These are phyloP conservation scores for Prenolepis imparis DNA, from an alignment of 2,888 invertebrate species.

Conservation along the genomic window DNA sequence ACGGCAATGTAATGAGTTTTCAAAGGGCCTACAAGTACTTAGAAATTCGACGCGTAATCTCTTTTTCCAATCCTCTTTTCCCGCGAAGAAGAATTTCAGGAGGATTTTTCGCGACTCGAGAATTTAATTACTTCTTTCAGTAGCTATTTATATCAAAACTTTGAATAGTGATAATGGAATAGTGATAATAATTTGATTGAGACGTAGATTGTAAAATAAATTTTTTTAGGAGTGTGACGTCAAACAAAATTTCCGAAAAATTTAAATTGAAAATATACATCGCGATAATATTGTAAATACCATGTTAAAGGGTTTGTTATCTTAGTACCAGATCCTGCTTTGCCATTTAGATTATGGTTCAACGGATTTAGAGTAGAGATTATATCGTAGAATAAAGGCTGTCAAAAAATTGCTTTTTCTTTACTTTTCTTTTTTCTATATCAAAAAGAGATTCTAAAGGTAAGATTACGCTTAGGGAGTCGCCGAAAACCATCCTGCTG, in stretches of 20 bases:
- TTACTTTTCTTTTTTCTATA: background rate
- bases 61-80: constrained; percentile 1
- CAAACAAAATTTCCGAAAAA: background rate
- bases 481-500: background rate
- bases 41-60: constrained; percentile 9
- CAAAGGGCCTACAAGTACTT: constrained; percentile 6
- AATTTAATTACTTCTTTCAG: background rate
- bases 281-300: background rate
- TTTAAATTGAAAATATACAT: background rate
- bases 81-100: background rate
- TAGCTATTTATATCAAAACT: background rate
- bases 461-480: background rate
- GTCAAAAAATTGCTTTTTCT: background rate
- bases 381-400: background rate
- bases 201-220: background rate
- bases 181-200: background rate
- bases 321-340: background rate
- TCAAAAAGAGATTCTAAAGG: background rate
- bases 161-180: background rate
- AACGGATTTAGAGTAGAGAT: background rate
- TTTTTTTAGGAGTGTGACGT: background rate
- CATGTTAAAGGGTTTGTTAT: background rate
- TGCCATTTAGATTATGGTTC: background rate
- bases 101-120: background rate
- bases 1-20: background rate